Percentiles rank a stretch among this genome's conserved stretches.
These are phyloP conservation scores for Pseudoips prasinana DNA, from an alignment of 2,888 invertebrate species.

Conservation along the genomic window DNA sequence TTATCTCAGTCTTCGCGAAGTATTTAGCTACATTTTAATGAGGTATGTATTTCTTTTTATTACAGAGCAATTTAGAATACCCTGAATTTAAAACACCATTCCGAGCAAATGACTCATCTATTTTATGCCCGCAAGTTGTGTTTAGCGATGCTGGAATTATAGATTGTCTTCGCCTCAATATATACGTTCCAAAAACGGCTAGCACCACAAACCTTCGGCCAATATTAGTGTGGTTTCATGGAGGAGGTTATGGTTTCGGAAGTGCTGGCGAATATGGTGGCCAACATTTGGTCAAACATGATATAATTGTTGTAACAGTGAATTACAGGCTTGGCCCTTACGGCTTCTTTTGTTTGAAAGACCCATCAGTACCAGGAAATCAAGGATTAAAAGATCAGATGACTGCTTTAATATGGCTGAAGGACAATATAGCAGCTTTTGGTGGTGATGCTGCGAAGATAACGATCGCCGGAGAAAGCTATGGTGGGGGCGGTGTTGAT, in stretches of 20 bases:
- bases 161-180: slow-evolving; percentile 46
- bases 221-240: slow-evolving; percentile 63
- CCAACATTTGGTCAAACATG: slow-evolving; percentile 43
- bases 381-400: slow-evolving; percentile 63
- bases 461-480: slow-evolving; percentile 61
- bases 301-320: slow-evolving; percentile 44
- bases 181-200: slow-evolving; percentile 39
- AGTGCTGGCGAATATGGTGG: slow-evolving; percentile 50
- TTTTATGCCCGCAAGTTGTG: slow-evolving; percentile 45
- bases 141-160: slow-evolving; percentile 31
- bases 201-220: slow-evolving; percentile 34
- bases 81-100: slow-evolving; percentile 41
- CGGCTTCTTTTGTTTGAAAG: slow-evolving; percentile 59
- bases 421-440: slow-evolving; percentile 50
- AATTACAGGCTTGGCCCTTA: slow-evolving; percentile 63
- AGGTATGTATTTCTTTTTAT: no score
- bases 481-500: slow-evolving; percentile 54
- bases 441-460: slow-evolving; percentile 52
- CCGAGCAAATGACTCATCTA: slow-evolving; percentile 43
- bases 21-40: no score
- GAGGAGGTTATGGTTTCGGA: slow-evolving; percentile 56
- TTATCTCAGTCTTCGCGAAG: no score
- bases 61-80: slow-evolving; percentile 38
- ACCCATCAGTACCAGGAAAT: slow-evolving; percentile 45
- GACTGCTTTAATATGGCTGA: slow-evolving; percentile 54